phyloP scores from a whole-genome alignment of 2,113 vertebrate genomes.

The Cricetomys ansorgei region DNA sequence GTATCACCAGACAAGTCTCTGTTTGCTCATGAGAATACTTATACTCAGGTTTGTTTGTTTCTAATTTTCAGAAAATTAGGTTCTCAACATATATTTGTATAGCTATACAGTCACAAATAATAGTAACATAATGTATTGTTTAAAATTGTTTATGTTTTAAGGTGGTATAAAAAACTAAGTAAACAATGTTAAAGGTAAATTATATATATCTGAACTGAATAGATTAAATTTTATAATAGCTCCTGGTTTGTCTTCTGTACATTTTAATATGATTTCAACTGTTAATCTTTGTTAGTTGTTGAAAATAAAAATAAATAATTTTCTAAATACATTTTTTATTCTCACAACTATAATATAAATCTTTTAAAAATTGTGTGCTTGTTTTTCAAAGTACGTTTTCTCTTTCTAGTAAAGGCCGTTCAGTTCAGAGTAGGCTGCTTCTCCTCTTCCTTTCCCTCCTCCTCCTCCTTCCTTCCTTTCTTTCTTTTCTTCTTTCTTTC shows the following conservation, averaged over 20 bases:
- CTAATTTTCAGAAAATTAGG: neutral
- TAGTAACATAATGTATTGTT: neutral
- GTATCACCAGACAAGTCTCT: neutral
- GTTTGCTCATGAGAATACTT: neutral
- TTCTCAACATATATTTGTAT: neutral
- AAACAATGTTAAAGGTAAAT: neutral
- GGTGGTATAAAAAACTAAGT: neutral
- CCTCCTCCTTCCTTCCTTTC: too few species aligned
- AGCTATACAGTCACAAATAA: neutral
- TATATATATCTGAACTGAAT: neutral
- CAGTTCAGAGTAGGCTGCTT: neutral
- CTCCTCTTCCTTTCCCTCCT: neutral
- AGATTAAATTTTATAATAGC: neutral
- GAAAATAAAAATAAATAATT: neutral
- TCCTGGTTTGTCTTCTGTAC: neutral
- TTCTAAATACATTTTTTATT: neutral
- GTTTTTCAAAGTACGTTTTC: neutral
- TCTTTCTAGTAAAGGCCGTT: neutral
- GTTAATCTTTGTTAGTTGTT: neutral
- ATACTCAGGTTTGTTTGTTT: neutral
- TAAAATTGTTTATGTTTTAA: neutral
- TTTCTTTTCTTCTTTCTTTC: neutral
- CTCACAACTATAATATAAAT: neutral
- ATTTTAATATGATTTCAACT: slow-evolving; percentile 38
- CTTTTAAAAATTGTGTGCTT: neutral